Base-by-base conservation (phyloP, 2,797 vertebrate genomes). In the Myotis daubentonii region DNA sequence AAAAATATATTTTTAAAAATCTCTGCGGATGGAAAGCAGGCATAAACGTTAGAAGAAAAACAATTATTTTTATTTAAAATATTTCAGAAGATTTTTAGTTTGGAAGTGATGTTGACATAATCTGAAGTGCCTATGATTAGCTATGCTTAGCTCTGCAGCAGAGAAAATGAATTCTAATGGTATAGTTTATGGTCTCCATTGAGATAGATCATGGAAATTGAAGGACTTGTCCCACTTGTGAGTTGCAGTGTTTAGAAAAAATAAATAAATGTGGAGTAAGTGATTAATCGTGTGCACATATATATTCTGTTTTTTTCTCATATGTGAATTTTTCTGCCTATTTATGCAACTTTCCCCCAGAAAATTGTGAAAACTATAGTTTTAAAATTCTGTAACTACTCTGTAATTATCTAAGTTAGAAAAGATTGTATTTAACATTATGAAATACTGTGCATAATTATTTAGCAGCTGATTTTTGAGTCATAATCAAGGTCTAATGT, bases 321-420 rank as follows among this genome's bases (percentile, higher is more conserved):
- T 60, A 44, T 41, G 25, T 78, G 36, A 38, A 44, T 82, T 79
- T 88, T 60, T 57, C 53, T 72, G 28, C n/a, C 15, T 38, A 41
- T 62, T 57, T 9, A 49, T 79, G 15, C 66, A 93, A 74, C 82
- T 65, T 72, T 16, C 0, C 16, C 20, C n/a, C 8, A 66, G 49
- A 76, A 97, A 94, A 89, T 53, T 19, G 13, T 62, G 79, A 30
- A 60, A 60, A 28, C 22, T 80, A 51, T 28, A 81, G 3, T n/a
- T 87, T 23, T 51, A 75, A 33, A 62, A 55, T 83, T 90, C 20
- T 68, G 1, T 89, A 82, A 75, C 44, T 65, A 76, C 8, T 53
- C 12, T 82, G 8, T 87, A 87, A 79, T 95, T 79, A 92, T 68
- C 15, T 79, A 92, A 95, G 83, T 92, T 93, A 83, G 38, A 89